These are phyloP conservation scores for Noctua fimbriata DNA, from an alignment of 2,888 invertebrate species.

Conservation along the genomic window DNA sequence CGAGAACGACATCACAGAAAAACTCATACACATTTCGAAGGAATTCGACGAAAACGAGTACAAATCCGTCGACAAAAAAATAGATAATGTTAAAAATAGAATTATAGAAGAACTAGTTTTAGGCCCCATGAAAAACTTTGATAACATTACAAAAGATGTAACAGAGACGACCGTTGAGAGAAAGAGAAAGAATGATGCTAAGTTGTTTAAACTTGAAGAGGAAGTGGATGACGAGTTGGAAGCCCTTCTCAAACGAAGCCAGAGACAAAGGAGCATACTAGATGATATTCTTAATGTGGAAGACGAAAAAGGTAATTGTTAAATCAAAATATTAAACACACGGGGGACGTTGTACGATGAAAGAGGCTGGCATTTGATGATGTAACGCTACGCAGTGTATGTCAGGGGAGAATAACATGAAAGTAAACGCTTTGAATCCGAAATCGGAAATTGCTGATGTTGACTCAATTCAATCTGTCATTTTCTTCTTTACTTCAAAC, in stretches of 20 bases:
- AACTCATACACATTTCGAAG: constrained; percentile 85
- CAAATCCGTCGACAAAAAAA: constrained; percentile 78
- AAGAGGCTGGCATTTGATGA: constrained; percentile 81
- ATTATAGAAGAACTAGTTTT: constrained; percentile 86
- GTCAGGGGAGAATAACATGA: constrained; percentile 75
- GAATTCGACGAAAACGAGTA: constrained; percentile 84
- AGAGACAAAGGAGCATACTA: constrained; percentile 92
- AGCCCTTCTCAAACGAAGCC: constrained; percentile 91
- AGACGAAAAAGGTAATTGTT: constrained; percentile 90
- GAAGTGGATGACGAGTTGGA: constrained; percentile 91
- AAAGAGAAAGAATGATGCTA: constrained; percentile 78
- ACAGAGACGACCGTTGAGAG: constrained; percentile 83
- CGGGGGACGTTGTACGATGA: constrained; percentile 73
- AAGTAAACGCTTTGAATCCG: constrained; percentile 77
- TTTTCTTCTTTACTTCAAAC: constrained; percentile 66
- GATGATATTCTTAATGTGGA: constrained; percentile 92
- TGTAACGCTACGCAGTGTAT: constrained; percentile 86
- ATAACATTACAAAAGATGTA: constrained; percentile 84
- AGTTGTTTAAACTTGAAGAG: constrained; percentile 84
- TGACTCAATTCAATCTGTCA: constrained; percentile 75
- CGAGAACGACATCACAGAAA: constrained; percentile 88
- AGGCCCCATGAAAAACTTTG: constrained; percentile 78
- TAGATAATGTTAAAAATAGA: constrained; percentile 84
- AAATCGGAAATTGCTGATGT: constrained; percentile 74
- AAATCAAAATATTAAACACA: constrained; percentile 79